A percentile compares a stretch with the other conserved stretches of the same genome.
These are phyloP conservation scores for Hirtodrosophila trivittata DNA, from an alignment of 2,888 invertebrate species.

Conservation along the genomic window DNA sequence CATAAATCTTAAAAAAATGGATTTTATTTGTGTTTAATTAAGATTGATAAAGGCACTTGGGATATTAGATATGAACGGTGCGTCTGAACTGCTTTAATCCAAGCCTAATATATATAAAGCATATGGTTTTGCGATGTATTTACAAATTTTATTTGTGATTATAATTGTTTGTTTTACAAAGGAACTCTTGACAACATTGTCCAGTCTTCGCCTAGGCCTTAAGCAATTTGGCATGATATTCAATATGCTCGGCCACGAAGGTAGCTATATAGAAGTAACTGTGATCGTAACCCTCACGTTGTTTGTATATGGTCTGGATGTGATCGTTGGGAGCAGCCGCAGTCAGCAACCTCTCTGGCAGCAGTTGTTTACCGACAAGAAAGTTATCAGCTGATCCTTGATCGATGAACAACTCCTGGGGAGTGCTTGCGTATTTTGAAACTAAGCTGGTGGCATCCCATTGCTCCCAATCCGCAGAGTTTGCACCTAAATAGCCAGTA, in stretches of 20 bases:
- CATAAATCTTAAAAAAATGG: conserved; percentile 11
- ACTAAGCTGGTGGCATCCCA: conserved; percentile 96
- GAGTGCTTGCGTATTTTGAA: conserved; percentile 92
- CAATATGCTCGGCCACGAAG: conserved; percentile 96
- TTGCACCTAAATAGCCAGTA: conserved; percentile 90
- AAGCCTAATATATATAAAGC: too few species aligned
- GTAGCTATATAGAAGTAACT: conserved; percentile 96
- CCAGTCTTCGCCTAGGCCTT: conserved; percentile 79
- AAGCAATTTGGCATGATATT: conserved; percentile 93
- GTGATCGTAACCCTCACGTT: conserved; percentile 96
- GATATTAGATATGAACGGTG: too few species aligned
- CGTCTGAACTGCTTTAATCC: too few species aligned
- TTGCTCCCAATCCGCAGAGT: conserved; percentile 88
- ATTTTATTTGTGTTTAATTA: too few species aligned
- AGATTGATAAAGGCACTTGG: too few species aligned
- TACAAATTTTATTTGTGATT: conserved; percentile 35
- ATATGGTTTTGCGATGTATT: conserved; percentile 4
- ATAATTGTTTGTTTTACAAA: conserved; percentile 3
- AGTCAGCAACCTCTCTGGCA: conserved; percentile 91
- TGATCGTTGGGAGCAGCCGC: conserved; percentile 85
- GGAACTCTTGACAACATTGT: too few species aligned
- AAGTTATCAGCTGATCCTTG: conserved; percentile 94
- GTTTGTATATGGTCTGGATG: conserved; percentile 88
- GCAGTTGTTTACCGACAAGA: conserved; percentile 89
- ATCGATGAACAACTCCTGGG: conserved; percentile 93